phyloP scores from a whole-genome alignment of 2,113 vertebrate genomes.

The Aegotheles bennettii region DNA sequence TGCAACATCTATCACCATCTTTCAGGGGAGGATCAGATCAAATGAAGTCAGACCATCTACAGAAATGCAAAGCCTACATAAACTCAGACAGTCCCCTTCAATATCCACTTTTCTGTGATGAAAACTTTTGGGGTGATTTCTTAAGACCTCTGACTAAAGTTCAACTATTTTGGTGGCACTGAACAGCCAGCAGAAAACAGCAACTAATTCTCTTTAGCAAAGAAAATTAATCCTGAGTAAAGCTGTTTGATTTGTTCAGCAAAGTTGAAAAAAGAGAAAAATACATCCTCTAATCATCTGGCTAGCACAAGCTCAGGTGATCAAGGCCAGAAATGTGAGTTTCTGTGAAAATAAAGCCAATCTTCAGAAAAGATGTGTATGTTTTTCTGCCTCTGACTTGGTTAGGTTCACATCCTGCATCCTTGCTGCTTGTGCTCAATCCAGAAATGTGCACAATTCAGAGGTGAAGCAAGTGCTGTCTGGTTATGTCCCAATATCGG shows the following conservation, averaged over 20 bases:
- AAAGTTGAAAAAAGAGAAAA: not conserved
- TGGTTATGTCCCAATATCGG: not conserved
- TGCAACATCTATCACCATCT: not conserved
- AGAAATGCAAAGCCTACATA: not conserved
- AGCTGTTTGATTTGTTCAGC: not conserved
- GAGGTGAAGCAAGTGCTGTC: not conserved
- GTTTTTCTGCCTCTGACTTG: not conserved
- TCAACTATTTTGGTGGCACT: not conserved
- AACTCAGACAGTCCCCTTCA: not conserved
- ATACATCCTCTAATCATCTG: not conserved
- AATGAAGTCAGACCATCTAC: not conserved
- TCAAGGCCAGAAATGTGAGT: not conserved
- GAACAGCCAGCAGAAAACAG: not conserved
- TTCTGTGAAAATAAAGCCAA: not conserved
- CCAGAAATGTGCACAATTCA: not conserved
- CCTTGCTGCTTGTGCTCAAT: not conserved
- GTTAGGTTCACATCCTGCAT: not conserved
- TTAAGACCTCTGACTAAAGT: not conserved
- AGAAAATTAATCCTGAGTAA: not conserved
- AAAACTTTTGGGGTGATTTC: not conserved
- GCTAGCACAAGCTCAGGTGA: not conserved
- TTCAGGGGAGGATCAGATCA: not conserved
- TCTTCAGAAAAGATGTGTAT: not conserved
- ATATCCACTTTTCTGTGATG: not conserved
- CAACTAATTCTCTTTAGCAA: not conserved